Conservation (phyloP, 92 coral and sea anemone genomes). For the Umimayanthus chanpuru region DNA sequence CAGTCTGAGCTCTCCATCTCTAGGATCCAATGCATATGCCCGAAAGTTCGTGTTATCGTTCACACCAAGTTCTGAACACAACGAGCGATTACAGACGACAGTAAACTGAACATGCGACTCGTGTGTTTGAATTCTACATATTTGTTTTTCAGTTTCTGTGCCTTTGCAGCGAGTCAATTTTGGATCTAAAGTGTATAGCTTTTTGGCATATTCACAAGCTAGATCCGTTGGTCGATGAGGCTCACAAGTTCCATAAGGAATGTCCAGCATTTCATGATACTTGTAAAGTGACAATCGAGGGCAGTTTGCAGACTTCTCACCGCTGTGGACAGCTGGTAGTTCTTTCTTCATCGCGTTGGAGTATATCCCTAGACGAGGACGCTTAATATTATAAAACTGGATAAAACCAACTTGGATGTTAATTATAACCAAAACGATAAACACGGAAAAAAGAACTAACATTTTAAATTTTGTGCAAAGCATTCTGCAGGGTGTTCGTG, state of each 20-base stretch:
- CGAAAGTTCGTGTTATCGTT: conserved; percentile 11
- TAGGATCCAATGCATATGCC: conserved; percentile 54
- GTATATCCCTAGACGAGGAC: no score
- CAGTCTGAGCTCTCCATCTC: conserved; percentile 48
- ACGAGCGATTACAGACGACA: not conserved
- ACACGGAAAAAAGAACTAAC: no score
- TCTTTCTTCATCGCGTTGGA: no score
- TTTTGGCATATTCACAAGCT: conserved; percentile 58
- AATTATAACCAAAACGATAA: no score
- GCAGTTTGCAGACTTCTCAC: not conserved
- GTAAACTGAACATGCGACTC: not conserved
- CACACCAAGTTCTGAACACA: not conserved
- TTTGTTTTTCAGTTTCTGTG: conserved; percentile 33
- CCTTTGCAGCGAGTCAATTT: conserved; percentile 55
- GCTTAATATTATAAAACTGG: no score
- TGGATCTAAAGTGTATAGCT: conserved; percentile 44
- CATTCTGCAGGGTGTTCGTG: no score
- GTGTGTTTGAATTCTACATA: conserved; percentile 49
- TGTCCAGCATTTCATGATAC: no score
- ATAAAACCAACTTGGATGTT: no score
- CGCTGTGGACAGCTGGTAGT: no score
- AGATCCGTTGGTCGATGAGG: conserved; percentile 64
- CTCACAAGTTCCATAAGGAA: conserved; percentile 63
- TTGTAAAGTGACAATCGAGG: conserved; percentile 19
- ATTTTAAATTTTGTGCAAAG: no score